These are phyloP conservation scores for Oscheius onirici DNA, from an alignment of 2,888 invertebrate genomes.

Conservation along the genomic window DNA sequence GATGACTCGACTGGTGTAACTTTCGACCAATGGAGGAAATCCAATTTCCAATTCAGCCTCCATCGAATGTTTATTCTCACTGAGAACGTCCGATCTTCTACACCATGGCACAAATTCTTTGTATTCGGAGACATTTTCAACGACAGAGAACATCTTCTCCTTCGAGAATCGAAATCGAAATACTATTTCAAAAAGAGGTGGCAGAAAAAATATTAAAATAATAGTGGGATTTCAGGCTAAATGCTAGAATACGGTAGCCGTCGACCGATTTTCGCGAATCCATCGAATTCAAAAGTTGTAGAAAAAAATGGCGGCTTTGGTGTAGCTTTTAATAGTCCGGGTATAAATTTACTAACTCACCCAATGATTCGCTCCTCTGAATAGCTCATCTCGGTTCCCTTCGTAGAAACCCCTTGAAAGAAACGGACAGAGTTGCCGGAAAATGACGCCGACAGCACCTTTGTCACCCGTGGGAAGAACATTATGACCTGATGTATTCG, in stretches of 20 bases:
- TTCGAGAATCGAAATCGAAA: no score
- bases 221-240: conserved; percentile 37
- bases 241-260: not conserved
- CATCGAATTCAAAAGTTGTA: not conserved
- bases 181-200: no score
- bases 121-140: conserved; percentile 61
- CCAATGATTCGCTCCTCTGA: conserved; percentile 60
- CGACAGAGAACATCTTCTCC: conserved; percentile 66
- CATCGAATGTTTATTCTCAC: conserved; percentile 42
- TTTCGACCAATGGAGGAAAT: conserved; percentile 62
- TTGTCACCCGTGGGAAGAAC: conserved; percentile 4
- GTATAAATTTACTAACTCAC: conserved; percentile 32
- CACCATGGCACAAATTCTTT: conserved; percentile 68
- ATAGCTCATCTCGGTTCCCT: conserved; percentile 53
- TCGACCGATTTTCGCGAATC: not conserved
- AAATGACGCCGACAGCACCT: not conserved
- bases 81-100: conserved; percentile 44
- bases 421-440: not conserved
- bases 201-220: no score
- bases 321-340: not conserved
- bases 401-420: not conserved
- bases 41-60: conserved; percentile 60
- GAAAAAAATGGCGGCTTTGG: no score
- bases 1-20: conserved; percentile 66
- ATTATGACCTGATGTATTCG: not conserved